Evolutionary conservation across 37 sponge, comb jelly and placozoan genomes (phyloP).

Genomic region (Cliona cf. orientalis): DNA sequence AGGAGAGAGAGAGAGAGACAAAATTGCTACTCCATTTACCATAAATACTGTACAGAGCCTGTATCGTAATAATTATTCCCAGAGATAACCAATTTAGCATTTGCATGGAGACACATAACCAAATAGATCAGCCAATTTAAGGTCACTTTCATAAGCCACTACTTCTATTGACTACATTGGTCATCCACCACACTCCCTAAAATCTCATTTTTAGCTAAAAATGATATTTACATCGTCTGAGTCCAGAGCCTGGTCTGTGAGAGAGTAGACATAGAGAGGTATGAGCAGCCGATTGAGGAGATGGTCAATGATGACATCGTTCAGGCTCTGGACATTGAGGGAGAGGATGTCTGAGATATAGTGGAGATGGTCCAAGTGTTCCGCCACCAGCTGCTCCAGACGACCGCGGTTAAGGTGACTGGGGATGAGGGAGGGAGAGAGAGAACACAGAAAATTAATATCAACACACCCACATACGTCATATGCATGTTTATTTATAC

Average conservation of each 20-base stretch:
- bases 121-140: no score
- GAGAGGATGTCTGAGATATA: slow-evolving; percentile 94
- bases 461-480: neutral
- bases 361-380: slow-evolving; percentile 95
- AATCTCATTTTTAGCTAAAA: no score
- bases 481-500: neutral
- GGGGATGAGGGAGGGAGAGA: neutral
- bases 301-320: slow-evolving; percentile 71
- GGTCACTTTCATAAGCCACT: no score
- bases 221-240: slow-evolving; percentile 1
- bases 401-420: slow-evolving; percentile 79
- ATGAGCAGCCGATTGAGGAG: slow-evolving; percentile 86
- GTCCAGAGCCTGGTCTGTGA: slow-evolving; percentile 20
- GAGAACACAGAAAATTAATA: neutral
- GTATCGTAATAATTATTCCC: no score
- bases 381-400: slow-evolving; percentile 86
- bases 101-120: no score
- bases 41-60: no score
- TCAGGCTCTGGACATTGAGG: slow-evolving; percentile 68
- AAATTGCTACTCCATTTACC: no score
- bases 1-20: neutral
- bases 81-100: no score
- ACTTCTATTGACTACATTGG: no score
- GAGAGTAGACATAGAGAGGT: slow-evolving; percentile 89
- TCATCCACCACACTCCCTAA: no score